These are phyloP conservation scores for Myrmecophaga tridactyla DNA, from an alignment of 2,113 vertebrate species.

Conservation along the genomic window DNA sequence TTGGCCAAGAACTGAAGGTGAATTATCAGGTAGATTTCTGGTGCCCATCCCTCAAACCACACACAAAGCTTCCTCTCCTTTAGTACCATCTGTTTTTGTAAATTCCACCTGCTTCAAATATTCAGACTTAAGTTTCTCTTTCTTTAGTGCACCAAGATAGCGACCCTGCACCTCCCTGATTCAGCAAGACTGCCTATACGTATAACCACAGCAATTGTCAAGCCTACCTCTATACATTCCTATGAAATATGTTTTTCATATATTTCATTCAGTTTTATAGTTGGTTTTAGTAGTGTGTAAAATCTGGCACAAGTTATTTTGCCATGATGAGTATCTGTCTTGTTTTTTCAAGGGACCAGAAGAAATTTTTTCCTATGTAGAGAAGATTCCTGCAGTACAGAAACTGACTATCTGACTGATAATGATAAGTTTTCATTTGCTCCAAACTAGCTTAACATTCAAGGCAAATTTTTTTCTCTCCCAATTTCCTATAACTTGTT, in stretches of 20 bases:
- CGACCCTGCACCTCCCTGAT: neutral
- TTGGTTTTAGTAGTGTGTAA: neutral
- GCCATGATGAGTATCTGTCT: neutral
- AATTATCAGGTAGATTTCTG: neutral
- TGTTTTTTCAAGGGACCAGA: neutral
- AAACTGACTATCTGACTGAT: neutral
- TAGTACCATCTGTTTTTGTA: neutral
- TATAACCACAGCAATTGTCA: neutral
- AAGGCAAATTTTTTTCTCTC: neutral
- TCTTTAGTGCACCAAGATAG: neutral
- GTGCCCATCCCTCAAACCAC: neutral
- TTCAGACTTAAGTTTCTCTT: neutral
- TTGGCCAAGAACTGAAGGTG: neutral
- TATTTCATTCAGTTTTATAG: neutral
- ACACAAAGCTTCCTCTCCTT: neutral
- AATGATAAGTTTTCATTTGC: neutral
- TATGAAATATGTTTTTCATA: neutral
- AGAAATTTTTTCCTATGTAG: neutral
- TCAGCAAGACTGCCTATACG: neutral
- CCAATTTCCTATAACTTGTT: neutral
- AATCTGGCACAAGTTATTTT: neutral
- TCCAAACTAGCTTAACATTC: neutral
- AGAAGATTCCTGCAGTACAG: neutral
- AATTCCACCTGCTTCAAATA: neutral
- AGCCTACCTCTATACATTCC: neutral